Evolutionary conservation across 2,888 invertebrate genomes (phyloP).

Genomic region (Trissonchulus latispiculum): DNA sequence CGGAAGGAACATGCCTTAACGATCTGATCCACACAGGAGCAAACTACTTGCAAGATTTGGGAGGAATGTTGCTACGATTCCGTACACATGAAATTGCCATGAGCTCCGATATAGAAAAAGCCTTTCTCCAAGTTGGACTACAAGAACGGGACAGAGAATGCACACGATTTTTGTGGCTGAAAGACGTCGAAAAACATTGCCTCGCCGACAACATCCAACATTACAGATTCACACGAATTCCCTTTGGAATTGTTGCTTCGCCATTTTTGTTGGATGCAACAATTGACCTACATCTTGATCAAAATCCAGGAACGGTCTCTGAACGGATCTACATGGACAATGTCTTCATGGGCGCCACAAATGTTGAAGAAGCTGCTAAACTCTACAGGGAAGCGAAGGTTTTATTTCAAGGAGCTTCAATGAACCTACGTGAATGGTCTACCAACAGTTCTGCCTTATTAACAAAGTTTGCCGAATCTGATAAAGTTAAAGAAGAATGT

Average conservation of each 20-base stretch:
- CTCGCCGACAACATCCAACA: background rate
- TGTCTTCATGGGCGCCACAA: background rate
- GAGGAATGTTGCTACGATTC: slow-evolving; percentile 13
- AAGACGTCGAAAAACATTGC: background rate
- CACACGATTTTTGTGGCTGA: slow-evolving; percentile 18
- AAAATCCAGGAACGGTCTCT: background rate
- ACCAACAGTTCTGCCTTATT: slow-evolving; percentile 1
- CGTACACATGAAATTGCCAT: background rate
- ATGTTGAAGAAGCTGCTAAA: background rate
- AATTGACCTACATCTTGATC: background rate
- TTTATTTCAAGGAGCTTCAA: slow-evolving; percentile 5
- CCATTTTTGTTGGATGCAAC: slow-evolving; percentile 13
- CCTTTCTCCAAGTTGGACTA: slow-evolving; percentile 14
- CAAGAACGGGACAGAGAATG: background rate
- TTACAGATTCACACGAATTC: slow-evolving; percentile 14
- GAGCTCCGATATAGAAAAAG: slow-evolving; percentile 15
- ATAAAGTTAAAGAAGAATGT: background rate
- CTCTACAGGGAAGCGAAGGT: background rate
- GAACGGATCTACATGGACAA: slow-evolving; percentile 17
- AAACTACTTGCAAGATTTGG: background rate
- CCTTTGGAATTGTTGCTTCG: slow-evolving; percentile 10
- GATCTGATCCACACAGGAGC: slow-evolving; percentile 12
- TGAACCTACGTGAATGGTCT: slow-evolving; percentile 18
- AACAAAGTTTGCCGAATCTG: background rate
- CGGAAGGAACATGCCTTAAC: background rate